Evolutionary conservation across 2,888 invertebrate genomes (phyloP).

Genomic region (Pachydiplax longipennis): DNA sequence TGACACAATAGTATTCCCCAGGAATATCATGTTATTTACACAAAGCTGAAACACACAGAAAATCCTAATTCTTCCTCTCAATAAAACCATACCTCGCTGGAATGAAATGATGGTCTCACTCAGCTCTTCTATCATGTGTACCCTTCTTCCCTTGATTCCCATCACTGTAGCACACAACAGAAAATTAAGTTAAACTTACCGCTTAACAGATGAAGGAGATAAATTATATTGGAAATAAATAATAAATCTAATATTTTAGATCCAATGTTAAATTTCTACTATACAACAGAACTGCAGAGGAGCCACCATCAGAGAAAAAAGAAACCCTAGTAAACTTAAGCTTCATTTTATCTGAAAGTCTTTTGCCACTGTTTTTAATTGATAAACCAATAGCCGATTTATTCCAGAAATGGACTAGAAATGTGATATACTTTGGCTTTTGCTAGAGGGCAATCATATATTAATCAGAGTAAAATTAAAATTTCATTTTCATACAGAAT

Average conservation of each 20-base stretch:
- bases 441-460: too few species aligned
- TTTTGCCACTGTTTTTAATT: neutral
- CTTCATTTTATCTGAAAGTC: too few species aligned
- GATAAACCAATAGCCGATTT: too few species aligned
- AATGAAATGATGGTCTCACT: slow-evolving; percentile 98
- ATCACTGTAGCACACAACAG: slow-evolving; percentile 72
- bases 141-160: slow-evolving; percentile 98
- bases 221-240: neutral
- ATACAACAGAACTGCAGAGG: neutral
- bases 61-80: neutral
- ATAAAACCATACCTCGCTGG: slow-evolving; percentile 85
- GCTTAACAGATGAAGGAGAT: neutral
- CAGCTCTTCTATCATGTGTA: slow-evolving; percentile 98
- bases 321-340: neutral
- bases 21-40: slow-evolving; percentile 25
- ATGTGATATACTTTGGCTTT: too few species aligned
- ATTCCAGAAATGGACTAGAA: too few species aligned
- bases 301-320: neutral
- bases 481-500: too few species aligned
- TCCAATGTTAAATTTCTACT: neutral
- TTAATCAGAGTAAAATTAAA: too few species aligned
- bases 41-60: slow-evolving; percentile 20
- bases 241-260: neutral
- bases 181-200: slow-evolving; percentile 28
- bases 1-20: neutral